Evolutionary conservation across 1,140 invertebrate species (phyloP), one percentile per base, ranked within the genome.

Genomic region (Aphelenchoides fujianensis): DNA sequence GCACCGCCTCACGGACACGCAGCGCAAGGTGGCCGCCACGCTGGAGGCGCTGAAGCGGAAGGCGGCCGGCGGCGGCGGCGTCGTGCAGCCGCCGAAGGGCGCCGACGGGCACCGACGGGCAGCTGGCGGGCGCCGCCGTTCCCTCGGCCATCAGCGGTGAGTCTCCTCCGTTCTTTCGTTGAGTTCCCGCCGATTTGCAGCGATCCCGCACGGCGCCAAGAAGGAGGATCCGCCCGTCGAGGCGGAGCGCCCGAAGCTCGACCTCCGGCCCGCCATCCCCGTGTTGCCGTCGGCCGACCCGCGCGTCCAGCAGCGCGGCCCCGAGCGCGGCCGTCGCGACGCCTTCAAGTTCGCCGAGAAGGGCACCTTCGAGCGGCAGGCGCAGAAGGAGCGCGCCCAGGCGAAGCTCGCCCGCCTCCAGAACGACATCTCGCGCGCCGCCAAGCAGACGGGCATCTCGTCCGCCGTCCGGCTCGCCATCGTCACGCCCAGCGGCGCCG

Each of bases 381-480:
- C 93, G 0, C 90, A 94, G 74, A 87, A 92, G 69, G 88, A 97
- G 77, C 86, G 95, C 71, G 94, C 95, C 88, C 95, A 96, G 87
- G 91, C 89, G 2, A 79, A 73, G 34, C 63, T 82, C 3, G 77
- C 78, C 53, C 68, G 78, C 52, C 75, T 85, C 55, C 84, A 98
- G 87, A 91, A 91, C 86, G 95, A 98, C 86, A 98, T 99, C 77
- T 94, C 93, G 7, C 92, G 94, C 85, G 95, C 95, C 69, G 95
- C 96, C 0, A 90, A 94, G 71, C 96, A 96, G 85, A 98, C 96
- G 0, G 97, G 97, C 3, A 99, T 99, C 70, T 94, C 94, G 7
- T 96, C 94, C 0, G 95, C 95, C 0, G 95, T 95, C 0, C 95
- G 96, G 85, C 86, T 98, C 70, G 95, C 95, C 0, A 87, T 95